Evolutionary conservation across 2,888 invertebrate genomes (phyloP).

Genomic region (Drosophila setosimentum): DNA sequence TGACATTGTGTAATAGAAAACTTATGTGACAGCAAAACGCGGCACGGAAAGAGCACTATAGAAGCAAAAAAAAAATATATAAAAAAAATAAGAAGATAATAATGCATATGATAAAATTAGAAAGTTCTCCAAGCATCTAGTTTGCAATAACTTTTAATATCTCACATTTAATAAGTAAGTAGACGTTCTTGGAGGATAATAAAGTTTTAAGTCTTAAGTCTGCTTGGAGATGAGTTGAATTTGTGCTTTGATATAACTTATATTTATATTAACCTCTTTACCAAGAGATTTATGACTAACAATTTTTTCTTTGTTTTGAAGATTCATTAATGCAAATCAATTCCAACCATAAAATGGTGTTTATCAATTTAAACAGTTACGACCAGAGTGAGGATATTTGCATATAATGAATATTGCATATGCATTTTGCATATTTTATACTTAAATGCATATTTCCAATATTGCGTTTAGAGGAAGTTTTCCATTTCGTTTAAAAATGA

Average conservation of each 20-base stretch:
- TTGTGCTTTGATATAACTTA: too few relatives aligned
- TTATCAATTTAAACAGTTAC: not conserved
- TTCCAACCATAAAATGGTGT: not conserved
- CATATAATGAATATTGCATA: not conserved
- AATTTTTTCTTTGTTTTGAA: too few relatives aligned
- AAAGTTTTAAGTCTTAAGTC: not conserved
- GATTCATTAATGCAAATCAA: not conserved
- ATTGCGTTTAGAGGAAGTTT: not conserved
- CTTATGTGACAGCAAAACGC: conserved; percentile 42
- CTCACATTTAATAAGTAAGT: conserved; percentile 13
- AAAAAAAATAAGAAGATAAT: not conserved
- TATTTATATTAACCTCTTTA: not conserved
- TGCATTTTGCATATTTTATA: not conserved
- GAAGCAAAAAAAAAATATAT: conserved; percentile 1
- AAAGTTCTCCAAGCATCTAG: conserved; percentile 11
- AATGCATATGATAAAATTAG: conserved; percentile 23
- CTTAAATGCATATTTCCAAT: not conserved
- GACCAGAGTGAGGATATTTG: not conserved
- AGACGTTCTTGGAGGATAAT: too few relatives aligned
- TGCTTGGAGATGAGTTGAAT: not conserved
- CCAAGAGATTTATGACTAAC: not conserved
- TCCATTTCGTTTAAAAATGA: not conserved
- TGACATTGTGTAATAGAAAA: conserved; percentile 66
- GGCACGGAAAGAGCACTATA: conserved; percentile 15
- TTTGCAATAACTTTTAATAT: conserved; percentile 32